Evolutionary conservation across 2,888 invertebrate genomes (phyloP).

Genomic region (Cheiracanthium punctorium): DNA sequence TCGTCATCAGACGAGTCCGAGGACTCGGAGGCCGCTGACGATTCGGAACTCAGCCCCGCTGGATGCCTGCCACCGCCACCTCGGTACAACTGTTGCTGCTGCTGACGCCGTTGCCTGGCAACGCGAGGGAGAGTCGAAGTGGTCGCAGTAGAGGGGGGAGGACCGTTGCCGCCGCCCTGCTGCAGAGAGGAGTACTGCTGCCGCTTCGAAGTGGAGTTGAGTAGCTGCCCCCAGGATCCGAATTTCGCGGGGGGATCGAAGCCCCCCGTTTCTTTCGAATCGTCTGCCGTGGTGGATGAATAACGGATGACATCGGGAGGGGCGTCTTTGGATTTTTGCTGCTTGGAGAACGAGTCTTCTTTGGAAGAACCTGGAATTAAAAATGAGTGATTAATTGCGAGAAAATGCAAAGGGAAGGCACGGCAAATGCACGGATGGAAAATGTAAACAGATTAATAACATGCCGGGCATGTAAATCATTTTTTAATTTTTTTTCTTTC

Average conservation of each 20-base stretch:
- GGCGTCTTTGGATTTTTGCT: conserved; percentile 22
- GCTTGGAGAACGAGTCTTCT: conserved; percentile 23
- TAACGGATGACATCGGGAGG: conserved; percentile 60
- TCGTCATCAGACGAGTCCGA: conserved; percentile 30
- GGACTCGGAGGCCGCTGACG: background rate
- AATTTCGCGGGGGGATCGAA: conserved; percentile 60
- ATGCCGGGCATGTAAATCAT: background rate
- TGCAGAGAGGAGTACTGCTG: conserved; percentile 40
- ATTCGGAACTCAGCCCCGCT: conserved; percentile 51
- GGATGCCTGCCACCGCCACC: conserved; percentile 29
- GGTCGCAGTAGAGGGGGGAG: conserved; percentile 8
- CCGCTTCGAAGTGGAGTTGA: conserved; percentile 41
- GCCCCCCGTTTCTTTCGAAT: background rate
- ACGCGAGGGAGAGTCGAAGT: conserved; percentile 61
- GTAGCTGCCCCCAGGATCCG: conserved; percentile 61
- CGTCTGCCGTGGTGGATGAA: conserved; percentile 24
- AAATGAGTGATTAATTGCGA: background rate
- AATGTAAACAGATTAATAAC: conserved; percentile 7
- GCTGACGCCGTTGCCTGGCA: conserved; percentile 60
- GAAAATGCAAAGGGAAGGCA: background rate
- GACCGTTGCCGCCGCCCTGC: background rate
- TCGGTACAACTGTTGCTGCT: conserved; percentile 28
- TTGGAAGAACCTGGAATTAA: conserved; percentile 36
- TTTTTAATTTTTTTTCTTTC: background rate
- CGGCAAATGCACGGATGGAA: background rate